Conservation (phyloP, 2,113 vertebrate species). For the Oplegnathus fasciatus region DNA sequence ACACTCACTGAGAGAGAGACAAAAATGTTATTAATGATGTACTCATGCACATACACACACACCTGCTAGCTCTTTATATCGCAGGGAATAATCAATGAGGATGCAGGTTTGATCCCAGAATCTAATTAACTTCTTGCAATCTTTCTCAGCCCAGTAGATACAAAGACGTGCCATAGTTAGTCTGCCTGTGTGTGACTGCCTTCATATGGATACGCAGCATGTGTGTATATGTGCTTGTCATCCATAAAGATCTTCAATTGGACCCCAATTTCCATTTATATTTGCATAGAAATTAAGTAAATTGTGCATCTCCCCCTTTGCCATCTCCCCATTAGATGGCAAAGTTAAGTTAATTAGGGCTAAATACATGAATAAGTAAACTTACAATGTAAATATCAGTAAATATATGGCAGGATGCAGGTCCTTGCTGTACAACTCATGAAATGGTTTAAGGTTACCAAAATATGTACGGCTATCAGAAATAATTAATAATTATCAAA, state of each 20-base stretch:
- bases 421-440: neutral
- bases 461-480: too few relatives aligned
- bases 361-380: slow-evolving; percentile 14
- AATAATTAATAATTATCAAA: too few relatives aligned
- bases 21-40: slow-evolving; percentile 3
- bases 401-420: neutral
- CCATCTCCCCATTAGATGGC: slow-evolving; percentile 8
- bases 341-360: slow-evolving; percentile 4
- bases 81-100: slow-evolving; percentile 16
- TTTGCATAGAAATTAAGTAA: slow-evolving; percentile 26
- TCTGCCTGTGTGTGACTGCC: neutral
- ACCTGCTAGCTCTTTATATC: slow-evolving; percentile 9
- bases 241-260: slow-evolving; percentile 28
- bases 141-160: slow-evolving; percentile 16
- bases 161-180: neutral
- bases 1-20: neutral
- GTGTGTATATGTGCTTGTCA: slow-evolving; percentile 20
- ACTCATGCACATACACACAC: neutral
- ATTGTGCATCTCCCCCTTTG: neutral
- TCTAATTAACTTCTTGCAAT: slow-evolving; percentile 17
- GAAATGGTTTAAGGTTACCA: too few relatives aligned
- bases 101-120: slow-evolving; percentile 19
- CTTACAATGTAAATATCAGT: neutral
- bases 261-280: slow-evolving; percentile 11
- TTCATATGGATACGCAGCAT: neutral